Conservation (phyloP, 2,113 vertebrate species). For the Hemicordylus capensis region DNA sequence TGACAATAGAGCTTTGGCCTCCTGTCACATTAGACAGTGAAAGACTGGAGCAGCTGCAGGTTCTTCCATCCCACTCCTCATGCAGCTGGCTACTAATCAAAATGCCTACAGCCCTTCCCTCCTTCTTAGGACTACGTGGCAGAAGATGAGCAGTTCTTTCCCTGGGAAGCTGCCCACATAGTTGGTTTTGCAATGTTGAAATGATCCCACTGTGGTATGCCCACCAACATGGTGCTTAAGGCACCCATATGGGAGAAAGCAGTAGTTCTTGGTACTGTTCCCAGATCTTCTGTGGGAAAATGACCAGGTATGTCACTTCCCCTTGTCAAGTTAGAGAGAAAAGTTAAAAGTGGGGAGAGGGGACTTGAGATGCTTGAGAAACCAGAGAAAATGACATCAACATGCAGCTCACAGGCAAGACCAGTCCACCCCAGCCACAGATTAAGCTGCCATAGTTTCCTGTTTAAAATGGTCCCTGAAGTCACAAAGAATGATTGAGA, state of each 20-base stretch:
- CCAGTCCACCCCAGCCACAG: background rate
- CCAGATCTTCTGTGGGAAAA: background rate
- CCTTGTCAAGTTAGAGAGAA: background rate
- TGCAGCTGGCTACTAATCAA: background rate
- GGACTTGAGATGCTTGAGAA: background rate
- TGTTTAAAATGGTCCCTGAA: background rate
- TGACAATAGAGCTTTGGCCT: fast-evolving
- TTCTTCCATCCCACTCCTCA: background rate
- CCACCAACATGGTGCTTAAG: background rate
- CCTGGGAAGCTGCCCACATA: background rate
- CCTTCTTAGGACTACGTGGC: background rate
- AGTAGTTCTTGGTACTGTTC: background rate
- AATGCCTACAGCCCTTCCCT: background rate
- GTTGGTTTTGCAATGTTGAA: background rate
- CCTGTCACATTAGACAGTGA: background rate
- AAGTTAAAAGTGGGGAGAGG: background rate
- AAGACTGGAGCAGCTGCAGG: background rate
- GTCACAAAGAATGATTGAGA: background rate
- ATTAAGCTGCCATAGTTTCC: background rate
- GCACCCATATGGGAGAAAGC: background rate
- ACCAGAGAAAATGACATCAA: background rate
- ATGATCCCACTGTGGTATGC: background rate
- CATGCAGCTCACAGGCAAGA: background rate
- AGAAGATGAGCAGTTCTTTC: fast-evolving
- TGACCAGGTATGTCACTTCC: background rate